Evolutionary conservation across 92 coral and sea anemone genomes (phyloP), one percentile per base, ranked within the genome.

Genomic region (Meandrina meandrites): DNA sequence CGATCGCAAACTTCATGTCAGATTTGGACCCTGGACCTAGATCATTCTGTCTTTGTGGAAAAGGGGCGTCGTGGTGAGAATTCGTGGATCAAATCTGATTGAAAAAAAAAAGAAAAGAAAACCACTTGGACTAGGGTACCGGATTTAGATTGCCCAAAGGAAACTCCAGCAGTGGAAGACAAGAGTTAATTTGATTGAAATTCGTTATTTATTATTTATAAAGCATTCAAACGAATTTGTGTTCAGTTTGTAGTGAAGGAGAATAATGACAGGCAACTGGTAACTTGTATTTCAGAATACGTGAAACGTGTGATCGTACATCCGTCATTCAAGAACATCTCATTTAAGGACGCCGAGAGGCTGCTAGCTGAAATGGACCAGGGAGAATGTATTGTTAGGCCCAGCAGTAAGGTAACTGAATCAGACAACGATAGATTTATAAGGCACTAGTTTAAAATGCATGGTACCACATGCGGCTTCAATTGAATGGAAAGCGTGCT

Each of bases 301-400:
- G 92, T 97, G 56, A 97, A 97, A 83, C 95, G 99, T 56, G 99
- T 97, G 32, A 97, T 97, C 31, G 99, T 95, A 40, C 99, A 95
- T 75, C 99, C 99, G 14, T 88, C 98, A 30, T 97, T 97, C 84
- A 96, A 92, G 72, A 97, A 97, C 78, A 91, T 97, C 79, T 94
- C 99, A 7, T 97, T 97, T 81, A 97, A 95, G 86, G 99, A 97
- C 54, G 99, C 99, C 2, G 99, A 97, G 89, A 90, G 94, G 75
- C 79, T 90, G 53, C 78, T 97, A 83, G 89, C 98, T 32, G 96
- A 93, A 37, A 91, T 95, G 99, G 99, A 97, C 15, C 99, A 97
- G 74, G 99, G 99, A 76, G 99, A 97, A 72, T 95, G 99, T 60
- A 92, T 97, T 27, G 99, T 97, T 6, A 88, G 99, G 71, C 99